Evolutionary conservation across 2,113 vertebrate species (phyloP).

Genomic region (Spea multiplicata): DNA sequence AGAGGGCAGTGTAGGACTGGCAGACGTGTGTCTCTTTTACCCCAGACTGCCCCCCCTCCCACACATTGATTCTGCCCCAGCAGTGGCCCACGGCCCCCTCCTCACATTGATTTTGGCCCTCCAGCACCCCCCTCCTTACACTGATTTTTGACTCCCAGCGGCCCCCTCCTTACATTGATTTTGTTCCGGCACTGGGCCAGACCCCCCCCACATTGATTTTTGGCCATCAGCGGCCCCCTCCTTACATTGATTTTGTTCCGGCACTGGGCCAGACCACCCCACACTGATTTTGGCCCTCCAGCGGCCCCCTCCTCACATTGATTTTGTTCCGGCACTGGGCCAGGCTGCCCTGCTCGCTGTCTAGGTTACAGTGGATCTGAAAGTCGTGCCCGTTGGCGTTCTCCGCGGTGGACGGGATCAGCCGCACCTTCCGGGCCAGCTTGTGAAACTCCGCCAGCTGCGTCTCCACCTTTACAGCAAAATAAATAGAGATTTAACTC

Average conservation of each 20-base stretch:
- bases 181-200: constrained; percentile 75
- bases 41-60: too few species aligned
- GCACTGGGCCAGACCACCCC: too few species aligned
- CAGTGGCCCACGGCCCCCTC: too few species aligned
- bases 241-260: too few species aligned
- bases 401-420: constrained; percentile 84
- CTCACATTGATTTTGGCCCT: too few species aligned
- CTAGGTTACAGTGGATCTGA: constrained; percentile 80
- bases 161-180: constrained; percentile 71
- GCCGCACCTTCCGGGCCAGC: constrained; percentile 87
- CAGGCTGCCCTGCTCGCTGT: constrained; percentile 67
- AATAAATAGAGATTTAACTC: background rate
- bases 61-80: too few species aligned
- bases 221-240: too few species aligned
- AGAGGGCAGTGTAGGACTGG: too few species aligned
- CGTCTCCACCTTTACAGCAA: constrained; percentile 71
- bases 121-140: too few species aligned
- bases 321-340: constrained; percentile 78
- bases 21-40: too few species aligned
- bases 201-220: background rate
- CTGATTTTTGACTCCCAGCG: too few species aligned
- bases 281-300: too few species aligned
- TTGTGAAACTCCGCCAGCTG: constrained; percentile 87
- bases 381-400: constrained; percentile 88
- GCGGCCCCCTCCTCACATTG: constrained; percentile 65